phyloP scores from a whole-genome alignment of 2,888 invertebrate species.

The Lycia hirtaria region DNA sequence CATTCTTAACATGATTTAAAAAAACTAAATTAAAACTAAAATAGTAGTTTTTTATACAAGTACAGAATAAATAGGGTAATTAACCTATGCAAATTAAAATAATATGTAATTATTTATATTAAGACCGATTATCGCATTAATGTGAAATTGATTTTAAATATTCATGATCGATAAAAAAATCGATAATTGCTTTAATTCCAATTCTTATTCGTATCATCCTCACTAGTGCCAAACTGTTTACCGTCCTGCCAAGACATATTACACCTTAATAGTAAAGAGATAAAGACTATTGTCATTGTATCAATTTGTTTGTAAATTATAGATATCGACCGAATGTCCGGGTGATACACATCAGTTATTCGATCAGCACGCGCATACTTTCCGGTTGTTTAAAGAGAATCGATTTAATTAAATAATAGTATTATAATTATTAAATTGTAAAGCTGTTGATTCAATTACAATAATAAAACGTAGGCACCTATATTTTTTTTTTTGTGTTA shows the following conservation, averaged over 20 bases:
- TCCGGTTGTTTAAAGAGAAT: conserved; percentile 43
- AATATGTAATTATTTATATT: neutral
- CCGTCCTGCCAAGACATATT: conserved; percentile 25
- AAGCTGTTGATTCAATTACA: neutral
- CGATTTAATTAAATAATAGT: conserved; percentile 3
- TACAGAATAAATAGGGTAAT: too few species aligned
- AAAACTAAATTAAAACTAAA: too few species aligned
- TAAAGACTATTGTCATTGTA: conserved; percentile 26
- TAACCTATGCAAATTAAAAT: neutral
- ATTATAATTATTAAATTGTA: neutral
- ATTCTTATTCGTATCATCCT: conserved; percentile 63
- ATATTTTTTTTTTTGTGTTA: too few species aligned
- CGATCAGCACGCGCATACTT: conserved; percentile 67
- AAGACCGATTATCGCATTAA: conserved; percentile 3
- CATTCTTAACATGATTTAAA: too few species aligned
- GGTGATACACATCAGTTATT: conserved; percentile 78
- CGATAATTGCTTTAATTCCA: conserved; percentile 65
- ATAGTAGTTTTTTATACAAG: too few species aligned
- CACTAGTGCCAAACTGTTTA: conserved; percentile 35
- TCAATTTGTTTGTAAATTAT: conserved; percentile 27
- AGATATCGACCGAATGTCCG: conserved; percentile 62
- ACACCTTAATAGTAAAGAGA: conserved; percentile 39
- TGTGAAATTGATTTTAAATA: conserved; percentile 17
- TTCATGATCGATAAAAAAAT: conserved; percentile 45
- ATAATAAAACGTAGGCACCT: neutral